Conservation (phyloP, 2,888 invertebrate species). For the Mythimna lalbum region DNA sequence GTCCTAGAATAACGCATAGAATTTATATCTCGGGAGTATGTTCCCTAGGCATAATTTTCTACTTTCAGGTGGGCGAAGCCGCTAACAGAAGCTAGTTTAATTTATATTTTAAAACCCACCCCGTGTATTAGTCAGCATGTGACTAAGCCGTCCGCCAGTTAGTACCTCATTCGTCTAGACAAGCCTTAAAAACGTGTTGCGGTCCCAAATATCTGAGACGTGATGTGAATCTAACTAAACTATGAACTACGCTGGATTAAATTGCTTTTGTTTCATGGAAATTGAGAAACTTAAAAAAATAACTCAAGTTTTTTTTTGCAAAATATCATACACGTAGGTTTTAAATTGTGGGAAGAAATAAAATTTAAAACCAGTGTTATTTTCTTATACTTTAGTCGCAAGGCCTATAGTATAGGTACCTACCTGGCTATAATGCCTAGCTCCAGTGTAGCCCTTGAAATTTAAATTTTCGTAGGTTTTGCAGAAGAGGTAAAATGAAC, state of each 20-base stretch:
- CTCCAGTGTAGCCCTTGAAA: no score
- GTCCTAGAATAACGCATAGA: no score
- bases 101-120: not conserved
- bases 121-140: not conserved
- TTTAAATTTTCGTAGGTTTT: no score
- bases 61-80: no score
- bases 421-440: no score
- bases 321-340: not conserved
- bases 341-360: not conserved
- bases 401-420: not conserved
- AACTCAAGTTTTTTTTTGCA: not conserved
- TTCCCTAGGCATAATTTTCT: no score
- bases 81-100: not conserved
- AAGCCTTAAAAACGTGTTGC: slow-evolving; percentile 14
- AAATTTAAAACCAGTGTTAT: not conserved
- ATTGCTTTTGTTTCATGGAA: slow-evolving; percentile 29
- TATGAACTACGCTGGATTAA: slow-evolving; percentile 11
- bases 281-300: not conserved
- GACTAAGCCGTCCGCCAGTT: slow-evolving; percentile 32
- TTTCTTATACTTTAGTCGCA: not conserved
- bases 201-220: slow-evolving; percentile 28
- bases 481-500: no score
- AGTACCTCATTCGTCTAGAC: slow-evolving; percentile 19
- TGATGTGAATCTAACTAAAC: slow-evolving; percentile 37
- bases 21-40: no score